Evolutionary conservation across 2,113 vertebrate species (phyloP).

Genomic region (Tautogolabrus adspersus): DNA sequence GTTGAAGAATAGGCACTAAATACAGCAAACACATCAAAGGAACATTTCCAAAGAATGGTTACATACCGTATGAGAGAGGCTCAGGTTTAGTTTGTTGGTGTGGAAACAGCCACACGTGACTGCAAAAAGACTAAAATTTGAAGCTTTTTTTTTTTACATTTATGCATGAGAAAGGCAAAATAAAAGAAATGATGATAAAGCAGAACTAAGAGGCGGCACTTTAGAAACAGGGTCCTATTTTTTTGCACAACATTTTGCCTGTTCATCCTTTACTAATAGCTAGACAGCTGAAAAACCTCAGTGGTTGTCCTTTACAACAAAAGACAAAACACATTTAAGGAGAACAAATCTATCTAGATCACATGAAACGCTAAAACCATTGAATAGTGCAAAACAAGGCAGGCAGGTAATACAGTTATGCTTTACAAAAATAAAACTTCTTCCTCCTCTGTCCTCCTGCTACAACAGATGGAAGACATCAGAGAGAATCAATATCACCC

Average conservation of each 20-base stretch:
- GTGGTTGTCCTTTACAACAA: neutral
- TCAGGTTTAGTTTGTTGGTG: constrained; percentile 11
- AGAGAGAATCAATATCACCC: neutral
- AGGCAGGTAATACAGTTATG: constrained; percentile 19
- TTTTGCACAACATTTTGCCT: constrained; percentile 6
- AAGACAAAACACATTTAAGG: constrained; percentile 6
- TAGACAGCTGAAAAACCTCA: constrained; percentile 14
- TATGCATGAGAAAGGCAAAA: constrained; percentile 26
- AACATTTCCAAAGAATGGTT: neutral
- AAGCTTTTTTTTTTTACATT: neutral
- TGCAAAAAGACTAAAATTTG: neutral
- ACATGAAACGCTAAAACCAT: constrained; percentile 18
- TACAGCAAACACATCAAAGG: constrained; percentile 15
- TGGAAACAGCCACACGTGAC: neutral
- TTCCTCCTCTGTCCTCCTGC: constrained; percentile 22
- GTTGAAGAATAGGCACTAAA: constrained; percentile 56
- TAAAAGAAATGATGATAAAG: neutral
- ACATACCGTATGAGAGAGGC: neutral
- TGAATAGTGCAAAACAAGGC: constrained; percentile 58
- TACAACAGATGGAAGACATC: constrained; percentile 60
- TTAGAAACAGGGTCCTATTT: constrained; percentile 22
- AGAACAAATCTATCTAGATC: constrained; percentile 4
- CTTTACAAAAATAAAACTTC: constrained; percentile 63
- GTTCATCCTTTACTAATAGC: neutral
- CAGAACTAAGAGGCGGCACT: constrained; percentile 13